Evolutionary conservation across 2,888 invertebrate genomes (phyloP), one percentile per base, ranked within the genome.

Genomic region (Eubasilissa splendida): DNA sequence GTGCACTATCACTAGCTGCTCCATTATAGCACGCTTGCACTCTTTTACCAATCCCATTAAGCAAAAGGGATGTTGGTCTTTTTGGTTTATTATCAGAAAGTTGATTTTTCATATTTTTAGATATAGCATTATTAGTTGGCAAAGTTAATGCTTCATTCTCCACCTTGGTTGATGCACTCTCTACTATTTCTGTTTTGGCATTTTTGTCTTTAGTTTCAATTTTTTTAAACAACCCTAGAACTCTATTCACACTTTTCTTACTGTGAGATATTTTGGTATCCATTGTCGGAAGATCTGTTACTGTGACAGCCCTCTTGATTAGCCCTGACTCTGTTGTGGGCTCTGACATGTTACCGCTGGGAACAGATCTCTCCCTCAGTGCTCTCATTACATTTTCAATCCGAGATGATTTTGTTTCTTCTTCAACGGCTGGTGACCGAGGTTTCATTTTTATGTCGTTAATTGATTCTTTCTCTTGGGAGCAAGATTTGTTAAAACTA

Each of bases 161-260:
- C 14, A 71, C 71, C 33, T 58, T 73, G 8, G 33, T 42, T 42
- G 31, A 12, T 33, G 8, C 12, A 58, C 58, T 58, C 63, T 76
- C 89, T 82, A 86, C 86, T 22, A 22, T 22, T 59, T 88, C 88
- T 22, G 31, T 59, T 31, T 78, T 71, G 14, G 9, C 54, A 50
- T 52, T 71, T 71, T 78, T 89, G 81, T 90, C 89, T 85, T 93
- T 91, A 75, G 94, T 91, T 87, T 95, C 93, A 87, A 92, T 93
- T 87, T 94, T 95, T 84, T 94, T 94, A 85, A 96, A 95, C 3
- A 96, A 88, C 0, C 95, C 95, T 80, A 96, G 88, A 66, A 96
- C 95, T 85, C 93, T 93, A 86, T 93, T 94, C 0, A 94, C 94
- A 11, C 93, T 93, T 60, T 93, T 94, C 85, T 92, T 92, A 68